A percentile compares a stretch with the other conserved stretches of the same genome.
Evolutionary conservation across 2,797 vertebrate species (phyloP).

Genomic region (Sebastiscus tertius): DNA sequence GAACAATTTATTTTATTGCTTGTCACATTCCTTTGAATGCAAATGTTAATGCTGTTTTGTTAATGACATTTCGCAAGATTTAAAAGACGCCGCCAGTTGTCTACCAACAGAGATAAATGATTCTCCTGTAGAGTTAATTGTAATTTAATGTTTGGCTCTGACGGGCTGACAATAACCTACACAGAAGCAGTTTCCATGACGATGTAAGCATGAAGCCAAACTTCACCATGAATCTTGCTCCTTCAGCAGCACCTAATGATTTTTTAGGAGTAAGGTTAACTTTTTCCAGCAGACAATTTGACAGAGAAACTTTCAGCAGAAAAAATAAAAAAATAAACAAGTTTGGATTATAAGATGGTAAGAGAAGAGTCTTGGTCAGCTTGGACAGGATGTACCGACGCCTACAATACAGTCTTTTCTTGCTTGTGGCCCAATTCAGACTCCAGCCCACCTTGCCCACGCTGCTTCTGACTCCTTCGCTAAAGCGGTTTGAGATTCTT

Average conservation of each 20-base stretch:
- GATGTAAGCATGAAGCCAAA: background rate
- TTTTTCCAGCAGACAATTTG: background rate
- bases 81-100: background rate
- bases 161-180: background rate
- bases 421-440: background rate
- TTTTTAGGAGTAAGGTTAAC: background rate
- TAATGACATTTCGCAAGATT: background rate
- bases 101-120: background rate
- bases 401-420: constrained; percentile 2
- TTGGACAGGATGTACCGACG: background rate
- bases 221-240: background rate
- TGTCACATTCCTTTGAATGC: background rate
- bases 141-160: background rate
- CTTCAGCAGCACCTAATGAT: background rate
- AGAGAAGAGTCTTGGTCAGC: background rate
- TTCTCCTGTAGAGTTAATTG: background rate
- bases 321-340: background rate
- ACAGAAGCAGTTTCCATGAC: constrained; percentile 2
- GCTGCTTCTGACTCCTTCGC: background rate
- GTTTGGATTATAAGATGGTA: background rate
- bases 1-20: background rate
- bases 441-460: background rate
- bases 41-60: background rate
- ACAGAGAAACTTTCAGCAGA: background rate
- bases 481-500: constrained; percentile 2